Percentiles rank a stretch among this genome's conserved stretches.
phyloP scores from a whole-genome alignment of 2,888 invertebrate genomes.

The Capitulum mitella region DNA sequence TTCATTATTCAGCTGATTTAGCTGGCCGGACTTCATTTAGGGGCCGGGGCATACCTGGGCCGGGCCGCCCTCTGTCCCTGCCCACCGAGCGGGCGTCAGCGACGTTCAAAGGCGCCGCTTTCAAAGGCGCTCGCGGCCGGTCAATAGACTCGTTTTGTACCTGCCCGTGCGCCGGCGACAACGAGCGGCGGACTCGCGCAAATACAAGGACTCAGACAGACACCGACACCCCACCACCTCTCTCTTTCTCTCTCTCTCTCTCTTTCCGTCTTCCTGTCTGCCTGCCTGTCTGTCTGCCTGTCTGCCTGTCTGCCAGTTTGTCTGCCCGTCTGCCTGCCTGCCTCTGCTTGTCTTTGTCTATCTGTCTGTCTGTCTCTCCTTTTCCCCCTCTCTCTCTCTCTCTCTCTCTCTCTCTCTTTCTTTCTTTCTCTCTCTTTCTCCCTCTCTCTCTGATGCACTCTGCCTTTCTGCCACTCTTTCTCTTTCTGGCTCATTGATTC shows the following conservation, averaged over 20 bases:
- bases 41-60: neutral
- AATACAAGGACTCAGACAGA: neutral
- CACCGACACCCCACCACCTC: neutral
- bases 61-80: neutral
- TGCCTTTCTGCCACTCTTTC: slow-evolving; percentile 1
- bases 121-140: neutral
- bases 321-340: neutral
- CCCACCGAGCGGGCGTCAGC: neutral
- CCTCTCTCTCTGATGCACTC: neutral
- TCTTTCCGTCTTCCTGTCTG: neutral
- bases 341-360: neutral
- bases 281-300: neutral
- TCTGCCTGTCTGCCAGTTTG: neutral
- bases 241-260: neutral
- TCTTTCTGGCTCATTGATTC: slow-evolving; percentile 18
- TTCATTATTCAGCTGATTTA: slow-evolving; percentile 8
- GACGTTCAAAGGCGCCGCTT: slow-evolving; percentile 2
- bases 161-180: neutral
- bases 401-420: neutral
- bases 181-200: neutral
- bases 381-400: neutral
- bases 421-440: neutral
- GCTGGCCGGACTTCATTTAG: neutral
- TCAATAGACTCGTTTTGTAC: slow-evolving; percentile 13
- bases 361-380: neutral